Base-by-base conservation (phyloP, 2,113 vertebrate species). In the Hypanus sabinus region DNA sequence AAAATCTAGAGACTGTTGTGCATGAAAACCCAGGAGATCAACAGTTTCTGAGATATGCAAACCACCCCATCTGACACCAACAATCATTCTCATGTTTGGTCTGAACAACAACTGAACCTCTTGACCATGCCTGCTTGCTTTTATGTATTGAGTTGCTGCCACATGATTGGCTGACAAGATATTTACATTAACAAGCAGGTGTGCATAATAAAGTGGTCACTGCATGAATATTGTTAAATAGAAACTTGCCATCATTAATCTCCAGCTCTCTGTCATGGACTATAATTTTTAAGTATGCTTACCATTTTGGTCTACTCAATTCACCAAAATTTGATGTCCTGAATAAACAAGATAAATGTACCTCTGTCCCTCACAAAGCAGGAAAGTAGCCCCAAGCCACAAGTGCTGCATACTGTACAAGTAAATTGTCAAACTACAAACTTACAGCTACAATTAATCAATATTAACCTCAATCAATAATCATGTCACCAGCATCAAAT, bases 391-490 rank as follows among this genome's bases (percentile, higher is more conserved):
- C 12, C 38, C 30, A 62, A 1, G 60, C 65, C 85, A 90, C 85
- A 90, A 65, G 65, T 33, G 60, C 3, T 27, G n/a, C 7, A 55
- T 10, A 14, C 46, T 33, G 1, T 20, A 85, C 14, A 1, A 20
- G 80, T 36, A 46, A 81, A 90, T 65, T 65, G 30, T 68, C 30
- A 36, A 90, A 68, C 55, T 11, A 36, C 57, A n/a, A n/a, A 16
- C 57, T 88, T 55, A 88, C 11, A 90, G 62, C 76, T 36, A 36
- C 60, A 90, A 90, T 88, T 88, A 62, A 88, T 18, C n/a, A n/a
- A 18, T 7, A 33, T 65, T 65, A 90, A 90, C 30, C 16, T 90
- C 60, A 14, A 38, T 55, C 8, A 38, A 83, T 8, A 83, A 7
- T 2, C 76, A 36, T 55, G 6, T 24, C 11, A 62, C 27, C 14